A percentile compares a stretch with the other conserved stretches of the same genome.
Evolutionary conservation across 2,113 vertebrate species (phyloP).

Genomic region (Pomatostomus ruficeps): DNA sequence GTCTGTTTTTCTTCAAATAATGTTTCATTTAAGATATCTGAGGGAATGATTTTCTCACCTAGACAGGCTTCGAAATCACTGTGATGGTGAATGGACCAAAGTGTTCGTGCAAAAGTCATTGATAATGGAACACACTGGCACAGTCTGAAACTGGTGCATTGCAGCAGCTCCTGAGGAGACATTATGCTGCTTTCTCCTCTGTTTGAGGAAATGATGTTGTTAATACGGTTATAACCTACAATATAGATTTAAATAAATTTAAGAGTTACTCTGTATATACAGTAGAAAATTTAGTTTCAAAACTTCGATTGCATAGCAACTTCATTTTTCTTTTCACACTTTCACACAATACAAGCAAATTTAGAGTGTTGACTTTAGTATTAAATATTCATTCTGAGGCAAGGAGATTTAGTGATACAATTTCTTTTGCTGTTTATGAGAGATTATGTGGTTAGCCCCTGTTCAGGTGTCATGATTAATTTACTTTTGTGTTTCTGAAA

Average conservation of each 20-base stretch:
- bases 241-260: background rate
- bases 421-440: background rate
- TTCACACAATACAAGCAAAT: background rate
- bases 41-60: background rate
- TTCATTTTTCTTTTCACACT: background rate
- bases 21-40: background rate
- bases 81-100: background rate
- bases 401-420: background rate
- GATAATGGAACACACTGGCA: background rate
- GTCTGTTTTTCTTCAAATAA: background rate
- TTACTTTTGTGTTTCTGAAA: background rate
- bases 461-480: background rate
- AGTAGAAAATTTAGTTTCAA: background rate
- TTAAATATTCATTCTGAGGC: background rate
- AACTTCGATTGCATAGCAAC: background rate
- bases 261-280: background rate
- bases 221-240: background rate
- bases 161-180: background rate
- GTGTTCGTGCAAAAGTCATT: background rate
- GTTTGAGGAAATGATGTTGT: background rate
- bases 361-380: background rate
- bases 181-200: background rate
- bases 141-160: background rate
- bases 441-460: background rate
- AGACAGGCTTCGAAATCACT: background rate